Percentiles rank a stretch among this genome's conserved stretches.
phyloP scores from a whole-genome alignment of 2,888 invertebrate species.

The Morpho achilles region DNA sequence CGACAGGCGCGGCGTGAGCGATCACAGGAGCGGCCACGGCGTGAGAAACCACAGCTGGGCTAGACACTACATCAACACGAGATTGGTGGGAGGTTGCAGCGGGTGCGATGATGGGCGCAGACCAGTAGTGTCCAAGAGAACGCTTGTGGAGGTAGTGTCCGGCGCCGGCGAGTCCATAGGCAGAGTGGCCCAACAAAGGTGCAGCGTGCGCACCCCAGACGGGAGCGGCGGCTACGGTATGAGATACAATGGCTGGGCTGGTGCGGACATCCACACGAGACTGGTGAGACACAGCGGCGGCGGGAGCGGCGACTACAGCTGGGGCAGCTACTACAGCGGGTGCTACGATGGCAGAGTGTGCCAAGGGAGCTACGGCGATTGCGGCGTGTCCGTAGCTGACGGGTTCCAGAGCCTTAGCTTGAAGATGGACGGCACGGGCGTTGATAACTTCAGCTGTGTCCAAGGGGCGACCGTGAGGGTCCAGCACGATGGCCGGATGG shows the following conservation, averaged over 20 bases:
- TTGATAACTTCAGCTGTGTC: conserved; percentile 73
- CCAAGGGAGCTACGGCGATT: conserved; percentile 29
- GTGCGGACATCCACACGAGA: conserved; percentile 51
- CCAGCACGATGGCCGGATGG: conserved; percentile 67
- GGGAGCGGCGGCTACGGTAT: conserved; percentile 20
- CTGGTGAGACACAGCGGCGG: conserved; percentile 45
- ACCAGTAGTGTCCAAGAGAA: conserved; percentile 35
- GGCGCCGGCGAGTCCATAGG: conserved; percentile 32
- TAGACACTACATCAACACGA: conserved; percentile 51
- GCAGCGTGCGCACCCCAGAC: conserved; percentile 21
- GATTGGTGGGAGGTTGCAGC: conserved; percentile 75
- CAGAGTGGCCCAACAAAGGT: conserved; percentile 11
- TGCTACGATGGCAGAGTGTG: conserved; percentile 31
- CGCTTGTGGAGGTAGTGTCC: conserved; percentile 38
- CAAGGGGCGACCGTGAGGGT: conserved; percentile 66
- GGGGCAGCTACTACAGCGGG: conserved; percentile 39
- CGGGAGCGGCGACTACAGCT: conserved; percentile 40
- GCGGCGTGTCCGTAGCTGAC: conserved; percentile 33
- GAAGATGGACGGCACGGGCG: conserved; percentile 68
- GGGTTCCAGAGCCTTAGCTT: conserved; percentile 69
- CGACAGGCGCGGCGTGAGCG: conserved; percentile 30
- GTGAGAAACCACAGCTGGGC: conserved; percentile 33
- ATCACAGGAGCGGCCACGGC: conserved; percentile 40
- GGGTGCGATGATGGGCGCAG: conserved; percentile 53
- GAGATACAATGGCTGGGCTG: conserved; percentile 32